Conservation (phyloP, 2,113 vertebrate genomes). For the Corvus hawaiiensis region DNA sequence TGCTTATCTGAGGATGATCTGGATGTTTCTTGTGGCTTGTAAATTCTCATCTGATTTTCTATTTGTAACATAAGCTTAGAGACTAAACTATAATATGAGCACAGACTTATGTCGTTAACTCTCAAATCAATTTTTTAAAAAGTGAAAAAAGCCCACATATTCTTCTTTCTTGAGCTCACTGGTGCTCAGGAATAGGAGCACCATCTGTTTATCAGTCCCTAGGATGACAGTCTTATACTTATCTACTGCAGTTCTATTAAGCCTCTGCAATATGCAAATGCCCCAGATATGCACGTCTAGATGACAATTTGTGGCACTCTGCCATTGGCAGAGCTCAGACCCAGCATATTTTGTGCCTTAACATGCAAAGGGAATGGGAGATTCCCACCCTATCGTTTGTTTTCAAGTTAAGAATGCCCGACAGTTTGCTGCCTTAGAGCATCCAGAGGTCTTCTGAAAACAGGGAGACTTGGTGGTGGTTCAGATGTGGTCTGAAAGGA, state of each 20-base stretch:
- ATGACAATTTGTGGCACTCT: neutral
- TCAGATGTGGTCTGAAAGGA: neutral
- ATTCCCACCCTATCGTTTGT: neutral
- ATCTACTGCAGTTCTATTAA: neutral
- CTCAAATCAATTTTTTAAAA: neutral
- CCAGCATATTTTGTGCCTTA: neutral
- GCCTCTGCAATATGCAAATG: conserved; percentile 10
- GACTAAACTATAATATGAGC: neutral
- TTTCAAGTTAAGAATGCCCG: neutral
- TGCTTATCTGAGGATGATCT: conserved; percentile 39
- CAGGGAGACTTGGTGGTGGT: neutral
- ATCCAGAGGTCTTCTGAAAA: neutral
- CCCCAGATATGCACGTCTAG: neutral
- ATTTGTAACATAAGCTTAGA: conserved; percentile 39
- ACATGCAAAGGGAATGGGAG: neutral
- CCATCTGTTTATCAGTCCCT: conserved; percentile 32
- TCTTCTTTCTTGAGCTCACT: conserved; percentile 8
- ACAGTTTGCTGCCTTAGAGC: neutral
- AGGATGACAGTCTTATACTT: neutral
- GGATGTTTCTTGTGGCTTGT: conserved; percentile 18
- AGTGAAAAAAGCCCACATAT: neutral
- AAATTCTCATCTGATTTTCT: conserved; percentile 35
- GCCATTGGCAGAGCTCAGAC: neutral
- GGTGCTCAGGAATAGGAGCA: neutral
- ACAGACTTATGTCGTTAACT: neutral